These are phyloP conservation scores for Caenorhabditis becei DNA, from an alignment of 2,888 invertebrate species.

Conservation along the genomic window DNA sequence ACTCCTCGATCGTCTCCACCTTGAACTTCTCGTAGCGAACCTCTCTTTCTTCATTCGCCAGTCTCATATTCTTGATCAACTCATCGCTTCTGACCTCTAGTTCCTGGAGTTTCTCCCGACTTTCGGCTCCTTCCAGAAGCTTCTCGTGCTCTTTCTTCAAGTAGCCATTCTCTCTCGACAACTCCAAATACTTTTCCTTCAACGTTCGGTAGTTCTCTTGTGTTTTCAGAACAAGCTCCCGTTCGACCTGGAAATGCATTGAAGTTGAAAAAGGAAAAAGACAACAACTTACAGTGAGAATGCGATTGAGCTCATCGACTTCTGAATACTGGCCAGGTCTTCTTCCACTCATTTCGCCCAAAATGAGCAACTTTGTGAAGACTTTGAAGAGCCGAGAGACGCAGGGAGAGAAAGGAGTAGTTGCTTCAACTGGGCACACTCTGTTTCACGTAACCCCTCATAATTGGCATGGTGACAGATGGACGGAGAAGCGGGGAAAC, in stretches of 20 bases:
- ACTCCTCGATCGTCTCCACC: conserved; percentile 50
- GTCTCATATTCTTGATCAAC: conserved; percentile 42
- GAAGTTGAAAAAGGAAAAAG: background rate
- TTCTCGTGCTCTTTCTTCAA: conserved; percentile 18
- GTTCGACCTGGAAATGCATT: conserved; percentile 39
- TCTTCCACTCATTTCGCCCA: conserved; percentile 26
- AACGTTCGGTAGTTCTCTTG: conserved; percentile 57
- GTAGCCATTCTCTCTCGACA: conserved; percentile 27
- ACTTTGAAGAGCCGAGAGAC: conserved; percentile 17
- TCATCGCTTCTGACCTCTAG: conserved; percentile 48
- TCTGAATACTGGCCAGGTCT: conserved; percentile 27
- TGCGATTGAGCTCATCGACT: conserved; percentile 55
- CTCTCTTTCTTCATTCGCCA: conserved; percentile 48
- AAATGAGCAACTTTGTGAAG: background rate
- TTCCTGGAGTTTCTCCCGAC: conserved; percentile 26
- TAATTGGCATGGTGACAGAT: conserved; percentile 66
- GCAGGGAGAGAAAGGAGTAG: conserved; percentile 8
- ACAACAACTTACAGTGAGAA: conserved; percentile 38
- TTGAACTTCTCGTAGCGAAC: conserved; percentile 52
- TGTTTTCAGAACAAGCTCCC: conserved; percentile 54
- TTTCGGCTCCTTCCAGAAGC: conserved; percentile 17
- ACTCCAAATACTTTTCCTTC: conserved; percentile 44
- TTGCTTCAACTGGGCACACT: conserved; percentile 5
- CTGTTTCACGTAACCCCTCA: conserved; percentile 52
- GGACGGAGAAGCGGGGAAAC: conserved; percentile 2